These are phyloP conservation scores for Aphidius colemani DNA, from an alignment of 2,888 invertebrate genomes.

Conservation along the genomic window DNA sequence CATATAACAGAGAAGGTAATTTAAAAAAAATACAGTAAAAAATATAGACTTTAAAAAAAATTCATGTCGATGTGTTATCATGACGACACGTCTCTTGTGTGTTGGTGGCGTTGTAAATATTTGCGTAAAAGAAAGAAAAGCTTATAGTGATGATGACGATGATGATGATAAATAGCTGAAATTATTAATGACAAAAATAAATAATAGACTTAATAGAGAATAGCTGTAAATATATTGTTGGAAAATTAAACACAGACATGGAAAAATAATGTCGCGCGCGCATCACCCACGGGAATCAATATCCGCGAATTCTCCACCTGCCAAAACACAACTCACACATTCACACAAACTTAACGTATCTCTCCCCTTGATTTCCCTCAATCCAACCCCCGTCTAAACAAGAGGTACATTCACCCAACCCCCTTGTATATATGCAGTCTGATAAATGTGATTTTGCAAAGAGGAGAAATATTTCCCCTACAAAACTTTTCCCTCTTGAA, in stretches of 20 bases:
- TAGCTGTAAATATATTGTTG: slow-evolving; percentile 5
- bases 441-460: slow-evolving; percentile 56
- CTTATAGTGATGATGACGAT: no score
- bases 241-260: slow-evolving; percentile 43
- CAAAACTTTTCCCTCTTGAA: background rate
- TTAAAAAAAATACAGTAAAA: no score
- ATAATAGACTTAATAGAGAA: no score
- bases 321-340: slow-evolving; percentile 43
- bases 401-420: no score
- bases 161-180: no score
- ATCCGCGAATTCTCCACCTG: slow-evolving; percentile 51
- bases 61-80: no score
- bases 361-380: slow-evolving; percentile 27
- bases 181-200: background rate
- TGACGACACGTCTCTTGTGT: no score
- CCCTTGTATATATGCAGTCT: slow-evolving; percentile 27
- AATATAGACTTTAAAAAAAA: no score
- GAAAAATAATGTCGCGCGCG: slow-evolving; percentile 49
- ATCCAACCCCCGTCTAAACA: no score
- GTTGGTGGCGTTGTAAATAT: no score
- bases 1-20: no score
- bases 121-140: no score
- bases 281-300: slow-evolving; percentile 60
- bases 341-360: slow-evolving; percentile 31
- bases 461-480: slow-evolving; percentile 31